These are phyloP conservation scores for Bombyx huttoni DNA, from an alignment of 2,888 invertebrate species.

Conservation along the genomic window DNA sequence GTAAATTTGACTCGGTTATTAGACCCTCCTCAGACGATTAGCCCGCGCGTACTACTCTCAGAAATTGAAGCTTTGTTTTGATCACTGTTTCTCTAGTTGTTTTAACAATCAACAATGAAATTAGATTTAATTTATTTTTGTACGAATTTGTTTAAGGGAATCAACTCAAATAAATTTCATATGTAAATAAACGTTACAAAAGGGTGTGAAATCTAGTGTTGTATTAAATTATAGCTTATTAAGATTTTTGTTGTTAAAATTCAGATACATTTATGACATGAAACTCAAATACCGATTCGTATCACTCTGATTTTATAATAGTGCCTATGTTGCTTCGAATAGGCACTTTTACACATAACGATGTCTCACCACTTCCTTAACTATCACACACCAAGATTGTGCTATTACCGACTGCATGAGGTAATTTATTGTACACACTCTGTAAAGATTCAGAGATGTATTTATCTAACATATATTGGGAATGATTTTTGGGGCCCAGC, in stretches of 20 bases:
- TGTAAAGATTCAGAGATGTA: too few relatives aligned
- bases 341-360: slow-evolving; percentile 57
- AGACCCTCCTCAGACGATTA: slow-evolving; percentile 50
- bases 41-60: slow-evolving; percentile 18
- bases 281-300: slow-evolving; percentile 36
- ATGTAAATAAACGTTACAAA: too few relatives aligned
- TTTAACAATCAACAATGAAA: slow-evolving; percentile 13
- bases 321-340: slow-evolving; percentile 57
- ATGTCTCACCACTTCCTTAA: slow-evolving; percentile 50
- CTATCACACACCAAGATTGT: slow-evolving; percentile 50
- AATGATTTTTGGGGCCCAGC: too few relatives aligned
- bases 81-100: slow-evolving; percentile 32
- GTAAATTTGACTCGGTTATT: slow-evolving; percentile 55
- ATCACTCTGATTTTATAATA: slow-evolving; percentile 45
- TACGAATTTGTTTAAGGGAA: neutral
- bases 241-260: too few relatives aligned
- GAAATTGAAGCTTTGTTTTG: slow-evolving; percentile 33
- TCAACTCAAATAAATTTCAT: too few relatives aligned
- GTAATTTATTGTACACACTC: slow-evolving; percentile 26
- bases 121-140: slow-evolving; percentile 3
- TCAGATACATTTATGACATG: too few relatives aligned
- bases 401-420: slow-evolving; percentile 50
- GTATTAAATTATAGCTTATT: too few relatives aligned
- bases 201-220: too few relatives aligned
- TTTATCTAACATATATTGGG: too few relatives aligned